Evolutionary conservation across 2,113 vertebrate species (phyloP).

Genomic region (Gasterosteus aculeatus): DNA sequence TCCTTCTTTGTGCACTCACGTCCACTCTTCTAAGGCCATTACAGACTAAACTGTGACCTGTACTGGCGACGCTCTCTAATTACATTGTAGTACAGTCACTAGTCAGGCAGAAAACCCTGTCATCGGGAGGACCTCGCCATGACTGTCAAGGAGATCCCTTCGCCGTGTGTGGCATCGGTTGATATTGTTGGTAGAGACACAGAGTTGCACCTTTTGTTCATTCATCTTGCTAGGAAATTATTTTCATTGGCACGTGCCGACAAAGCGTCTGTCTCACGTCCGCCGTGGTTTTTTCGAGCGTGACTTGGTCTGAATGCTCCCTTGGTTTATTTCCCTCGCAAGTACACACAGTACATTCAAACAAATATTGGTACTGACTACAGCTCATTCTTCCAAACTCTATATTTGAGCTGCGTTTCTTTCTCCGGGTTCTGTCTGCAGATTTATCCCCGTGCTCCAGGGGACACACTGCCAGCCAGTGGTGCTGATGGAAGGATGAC

Average conservation of each 20-base stretch:
- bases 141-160: constrained; percentile 56
- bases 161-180: constrained; percentile 72
- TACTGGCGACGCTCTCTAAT: constrained; percentile 73
- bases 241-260: constrained; percentile 44
- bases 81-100: constrained; percentile 68
- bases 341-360: constrained; percentile 42
- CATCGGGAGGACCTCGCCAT: constrained; percentile 61
- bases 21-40: constrained; percentile 71
- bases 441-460: constrained; percentile 58
- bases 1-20: constrained; percentile 60
- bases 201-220: constrained; percentile 28
- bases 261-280: constrained; percentile 34
- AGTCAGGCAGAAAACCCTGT: constrained; percentile 56
- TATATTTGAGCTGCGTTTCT: constrained; percentile 43
- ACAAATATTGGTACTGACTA: constrained; percentile 26
- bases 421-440: constrained; percentile 44
- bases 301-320: constrained; percentile 24
- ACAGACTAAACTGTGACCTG: constrained; percentile 80
- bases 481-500: constrained; percentile 51
- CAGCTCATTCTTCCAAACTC: constrained; percentile 38
- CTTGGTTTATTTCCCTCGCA: constrained; percentile 50
- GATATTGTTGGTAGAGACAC: constrained; percentile 19
- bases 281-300: constrained; percentile 19
- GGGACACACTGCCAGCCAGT: constrained; percentile 27
- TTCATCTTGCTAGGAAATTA: constrained; percentile 42